Conservation (phyloP, 1,140 invertebrate genomes). For the Stenopsyche tienmushanensis region DNA sequence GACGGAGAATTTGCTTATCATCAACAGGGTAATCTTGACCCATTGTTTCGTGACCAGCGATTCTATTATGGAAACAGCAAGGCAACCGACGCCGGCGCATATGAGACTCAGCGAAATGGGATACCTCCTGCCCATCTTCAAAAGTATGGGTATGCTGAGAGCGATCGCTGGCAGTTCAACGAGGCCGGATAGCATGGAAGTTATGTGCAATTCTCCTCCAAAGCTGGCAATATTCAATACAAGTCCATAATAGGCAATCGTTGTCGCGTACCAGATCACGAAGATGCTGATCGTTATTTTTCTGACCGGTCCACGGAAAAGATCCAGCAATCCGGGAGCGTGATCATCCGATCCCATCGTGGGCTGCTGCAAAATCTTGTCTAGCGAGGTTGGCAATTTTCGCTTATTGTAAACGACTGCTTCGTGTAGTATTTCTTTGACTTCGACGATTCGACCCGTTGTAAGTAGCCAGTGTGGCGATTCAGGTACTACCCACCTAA, state of each 20-base stretch:
- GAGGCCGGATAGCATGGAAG: slow-evolving; percentile 66
- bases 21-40: slow-evolving; percentile 63
- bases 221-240: slow-evolving; percentile 70
- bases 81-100: slow-evolving; percentile 64
- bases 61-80: slow-evolving; percentile 58
- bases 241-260: slow-evolving; percentile 71
- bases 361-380: slow-evolving; percentile 61
- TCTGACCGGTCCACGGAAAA: slow-evolving; percentile 63
- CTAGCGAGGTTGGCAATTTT: slow-evolving; percentile 61
- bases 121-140: slow-evolving; percentile 67
- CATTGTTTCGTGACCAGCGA: slow-evolving; percentile 53
- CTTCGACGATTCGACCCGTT: slow-evolving; percentile 68
- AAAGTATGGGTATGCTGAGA: slow-evolving; percentile 67
- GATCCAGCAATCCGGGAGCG: slow-evolving; percentile 59
- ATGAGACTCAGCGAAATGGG: slow-evolving; percentile 65
- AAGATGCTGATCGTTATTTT: slow-evolving; percentile 67
- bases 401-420: slow-evolving; percentile 67
- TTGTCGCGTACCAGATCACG: slow-evolving; percentile 71
- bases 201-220: slow-evolving; percentile 68
- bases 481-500: slow-evolving; percentile 76
- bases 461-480: slow-evolving; percentile 82
- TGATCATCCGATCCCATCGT: slow-evolving; percentile 45
- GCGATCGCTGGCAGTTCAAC: slow-evolving; percentile 74
- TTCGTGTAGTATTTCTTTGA: slow-evolving; percentile 65
- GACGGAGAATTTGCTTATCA: slow-evolving; percentile 70